phyloP scores from a whole-genome alignment of 2,888 invertebrate genomes.

The Girardia tigrina region DNA sequence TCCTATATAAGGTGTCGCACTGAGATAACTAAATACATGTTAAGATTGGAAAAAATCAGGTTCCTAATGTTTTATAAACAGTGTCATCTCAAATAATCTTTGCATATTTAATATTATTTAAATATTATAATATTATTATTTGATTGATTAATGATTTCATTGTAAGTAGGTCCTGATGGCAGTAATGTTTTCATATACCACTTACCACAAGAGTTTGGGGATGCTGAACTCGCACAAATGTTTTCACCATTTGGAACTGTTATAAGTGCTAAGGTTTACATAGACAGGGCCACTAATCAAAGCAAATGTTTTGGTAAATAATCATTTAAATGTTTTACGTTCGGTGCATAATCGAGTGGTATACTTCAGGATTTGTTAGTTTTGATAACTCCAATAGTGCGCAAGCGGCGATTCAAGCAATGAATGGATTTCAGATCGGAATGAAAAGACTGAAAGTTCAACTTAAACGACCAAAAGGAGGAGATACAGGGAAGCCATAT shows the following conservation, averaged over 20 bases:
- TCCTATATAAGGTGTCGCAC: too few species aligned
- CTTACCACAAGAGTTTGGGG: conserved; percentile 98
- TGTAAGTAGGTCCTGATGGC: conserved; percentile 72
- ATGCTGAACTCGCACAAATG: conserved; percentile 98
- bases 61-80: too few species aligned
- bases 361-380: conserved; percentile 76
- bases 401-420: conserved; percentile 93
- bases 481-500: conserved; percentile 60
- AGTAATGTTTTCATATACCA: conserved; percentile 99
- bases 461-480: conserved; percentile 84
- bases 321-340: background rate
- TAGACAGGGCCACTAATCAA: conserved; percentile 97
- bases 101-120: too few species aligned
- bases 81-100: too few species aligned
- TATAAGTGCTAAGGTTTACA: conserved; percentile 98
- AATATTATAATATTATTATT: background rate
- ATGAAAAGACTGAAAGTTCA: conserved; percentile 99
- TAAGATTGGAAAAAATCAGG: too few species aligned
- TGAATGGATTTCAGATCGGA: conserved; percentile 99
- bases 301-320: conserved; percentile 97
- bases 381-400: conserved; percentile 96
- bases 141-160: conserved; percentile 2
- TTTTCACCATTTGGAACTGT: conserved; percentile 98
- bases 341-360: background rate
- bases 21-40: too few species aligned